phyloP scores from a whole-genome alignment of 1,140 invertebrate species.

The Heterodera schachtii region DNA sequence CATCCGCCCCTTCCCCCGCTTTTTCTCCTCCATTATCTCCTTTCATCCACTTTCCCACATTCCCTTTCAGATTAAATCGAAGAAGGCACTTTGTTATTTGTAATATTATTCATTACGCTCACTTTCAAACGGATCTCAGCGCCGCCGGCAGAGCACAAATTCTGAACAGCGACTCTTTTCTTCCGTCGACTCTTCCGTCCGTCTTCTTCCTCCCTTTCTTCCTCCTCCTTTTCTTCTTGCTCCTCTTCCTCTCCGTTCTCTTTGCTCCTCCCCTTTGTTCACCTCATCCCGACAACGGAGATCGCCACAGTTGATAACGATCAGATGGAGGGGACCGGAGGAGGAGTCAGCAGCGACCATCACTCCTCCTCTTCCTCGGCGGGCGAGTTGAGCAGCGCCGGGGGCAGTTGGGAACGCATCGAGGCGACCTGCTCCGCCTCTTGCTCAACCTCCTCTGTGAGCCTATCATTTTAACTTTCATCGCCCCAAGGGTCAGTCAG shows the following conservation, averaged over 20 bases:
- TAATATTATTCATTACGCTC: not conserved
- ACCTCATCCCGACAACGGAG: conserved; percentile 9
- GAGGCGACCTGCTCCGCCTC: not conserved
- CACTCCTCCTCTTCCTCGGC: not conserved
- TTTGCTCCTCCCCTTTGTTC: not conserved
- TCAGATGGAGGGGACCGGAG: not conserved
- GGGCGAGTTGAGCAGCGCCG: conserved; percentile 13
- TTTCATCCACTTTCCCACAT: not conserved
- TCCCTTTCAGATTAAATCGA: not conserved
- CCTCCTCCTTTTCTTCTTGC: not conserved
- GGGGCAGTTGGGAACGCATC: conserved; percentile 16
- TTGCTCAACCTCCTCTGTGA: not conserved
- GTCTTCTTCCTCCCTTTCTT: not conserved
- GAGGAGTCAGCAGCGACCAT: not conserved
- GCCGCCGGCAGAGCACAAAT: not conserved
- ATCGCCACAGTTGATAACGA: conserved; percentile 7
- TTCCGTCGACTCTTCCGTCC: not conserved
- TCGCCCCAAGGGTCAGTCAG: not conserved
- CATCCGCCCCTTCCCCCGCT: too few species aligned
- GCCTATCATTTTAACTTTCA: conserved; percentile 5
- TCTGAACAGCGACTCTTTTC: not conserved
- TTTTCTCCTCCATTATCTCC: not conserved
- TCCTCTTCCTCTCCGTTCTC: not conserved
- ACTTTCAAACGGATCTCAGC: not conserved
- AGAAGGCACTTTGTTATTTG: not conserved